Conservation (phyloP, 2,797 vertebrate species). For the Dallia pectoralis region DNA sequence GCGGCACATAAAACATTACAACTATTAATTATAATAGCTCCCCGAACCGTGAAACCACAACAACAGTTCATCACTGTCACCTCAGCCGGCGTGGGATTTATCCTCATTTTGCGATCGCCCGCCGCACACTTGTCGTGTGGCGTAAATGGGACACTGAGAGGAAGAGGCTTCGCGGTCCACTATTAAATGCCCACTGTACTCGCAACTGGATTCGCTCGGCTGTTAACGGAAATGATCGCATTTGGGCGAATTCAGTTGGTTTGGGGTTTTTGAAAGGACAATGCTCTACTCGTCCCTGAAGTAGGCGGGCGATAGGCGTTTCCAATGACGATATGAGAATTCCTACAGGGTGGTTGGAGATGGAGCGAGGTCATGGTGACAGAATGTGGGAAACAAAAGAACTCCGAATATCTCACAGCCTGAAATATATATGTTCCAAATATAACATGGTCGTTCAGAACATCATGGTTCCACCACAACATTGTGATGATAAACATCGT, state of each 20-base stretch:
- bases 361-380: too few relatives aligned
- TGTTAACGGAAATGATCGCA: background rate
- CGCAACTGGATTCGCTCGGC: background rate
- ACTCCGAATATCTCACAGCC: too few relatives aligned
- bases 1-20: constrained; percentile 24
- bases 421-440: too few relatives aligned
- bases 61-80: constrained; percentile 26
- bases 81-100: background rate
- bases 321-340: too few relatives aligned
- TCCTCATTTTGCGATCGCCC: constrained; percentile 8
- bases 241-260: background rate
- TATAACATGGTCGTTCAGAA: too few relatives aligned
- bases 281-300: background rate
- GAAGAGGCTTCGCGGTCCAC: background rate
- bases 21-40: constrained; percentile 29
- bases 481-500: too few relatives aligned
- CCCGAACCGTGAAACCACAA: constrained; percentile 11
- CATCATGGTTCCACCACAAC: too few relatives aligned
- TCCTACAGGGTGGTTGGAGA: too few relatives aligned
- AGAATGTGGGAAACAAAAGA: too few relatives aligned
- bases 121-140: background rate
- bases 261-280: background rate
- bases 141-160: constrained; percentile 5
- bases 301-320: background rate
- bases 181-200: background rate